A percentile compares a stretch with the other conserved stretches of the same genome.
Evolutionary conservation across 2,113 vertebrate species (phyloP).

Genomic region (Eonycteris spelaea): DNA sequence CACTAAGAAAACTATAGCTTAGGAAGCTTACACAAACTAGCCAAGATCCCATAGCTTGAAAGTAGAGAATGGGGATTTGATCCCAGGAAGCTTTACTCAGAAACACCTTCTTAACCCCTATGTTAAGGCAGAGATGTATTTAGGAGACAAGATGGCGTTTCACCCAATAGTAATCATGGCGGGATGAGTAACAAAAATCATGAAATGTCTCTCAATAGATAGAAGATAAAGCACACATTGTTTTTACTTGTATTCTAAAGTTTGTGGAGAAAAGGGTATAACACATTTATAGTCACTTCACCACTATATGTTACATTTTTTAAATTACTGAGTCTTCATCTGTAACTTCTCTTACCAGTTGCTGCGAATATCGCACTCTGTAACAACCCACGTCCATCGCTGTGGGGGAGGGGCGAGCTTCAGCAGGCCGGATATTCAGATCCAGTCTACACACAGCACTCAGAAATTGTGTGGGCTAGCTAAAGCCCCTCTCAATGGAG

Average conservation of each 20-base stretch:
- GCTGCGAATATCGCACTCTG: neutral
- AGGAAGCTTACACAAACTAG: neutral
- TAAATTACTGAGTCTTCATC: neutral
- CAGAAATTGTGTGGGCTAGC: slow-evolving; percentile 22
- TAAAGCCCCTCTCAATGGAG: slow-evolving; percentile 47
- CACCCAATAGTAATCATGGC: neutral
- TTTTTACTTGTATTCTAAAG: neutral
- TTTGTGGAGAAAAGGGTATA: neutral
- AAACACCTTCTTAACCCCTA: neutral
- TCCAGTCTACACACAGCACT: slow-evolving; percentile 38
- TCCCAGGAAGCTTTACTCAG: neutral
- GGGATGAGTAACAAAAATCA: neutral
- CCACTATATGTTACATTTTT: neutral
- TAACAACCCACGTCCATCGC: neutral
- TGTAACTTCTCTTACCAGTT: neutral
- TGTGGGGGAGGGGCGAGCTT: neutral
- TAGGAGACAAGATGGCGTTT: neutral
- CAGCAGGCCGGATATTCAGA: slow-evolving; percentile 24
- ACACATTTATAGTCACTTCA: neutral
- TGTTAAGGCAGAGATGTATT: neutral
- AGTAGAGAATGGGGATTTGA: neutral
- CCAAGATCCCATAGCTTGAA: neutral
- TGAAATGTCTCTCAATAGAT: neutral
- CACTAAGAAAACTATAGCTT: neutral
- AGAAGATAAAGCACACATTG: neutral